Evolutionary conservation across 1,140 invertebrate species (phyloP).

Genomic region (Cardiocondyla obscurior): DNA sequence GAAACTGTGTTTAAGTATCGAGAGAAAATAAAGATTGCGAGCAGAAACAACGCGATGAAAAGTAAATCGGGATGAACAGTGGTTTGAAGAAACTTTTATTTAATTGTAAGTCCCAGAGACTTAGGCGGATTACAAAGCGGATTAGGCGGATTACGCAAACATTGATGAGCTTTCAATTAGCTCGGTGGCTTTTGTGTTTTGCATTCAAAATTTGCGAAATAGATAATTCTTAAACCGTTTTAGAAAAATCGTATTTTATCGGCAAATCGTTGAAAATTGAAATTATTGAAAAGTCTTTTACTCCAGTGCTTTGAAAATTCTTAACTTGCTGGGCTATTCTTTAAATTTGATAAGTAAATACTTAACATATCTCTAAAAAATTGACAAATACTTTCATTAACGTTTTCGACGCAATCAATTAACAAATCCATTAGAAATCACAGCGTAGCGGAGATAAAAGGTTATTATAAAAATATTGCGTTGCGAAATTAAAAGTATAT

Average conservation of each 20-base stretch:
- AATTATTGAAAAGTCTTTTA: background rate
- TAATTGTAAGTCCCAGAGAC: slow-evolving; percentile 14
- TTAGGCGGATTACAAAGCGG: slow-evolving; percentile 9
- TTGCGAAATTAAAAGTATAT: background rate
- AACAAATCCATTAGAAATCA: background rate
- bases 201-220: background rate
- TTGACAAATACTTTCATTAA: background rate
- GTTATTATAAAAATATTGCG: background rate
- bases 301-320: background rate
- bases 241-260: background rate
- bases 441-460: background rate
- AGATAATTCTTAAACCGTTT: background rate
- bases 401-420: background rate
- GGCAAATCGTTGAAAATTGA: background rate
- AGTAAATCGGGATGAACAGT: background rate
- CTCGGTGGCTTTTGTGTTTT: background rate
- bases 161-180: slow-evolving; percentile 42
- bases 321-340: background rate
- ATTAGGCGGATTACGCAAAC: slow-evolving; percentile 19
- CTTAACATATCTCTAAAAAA: background rate
- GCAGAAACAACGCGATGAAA: background rate
- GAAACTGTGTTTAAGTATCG: background rate
- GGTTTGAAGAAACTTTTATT: slow-evolving; percentile 7
- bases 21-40: background rate
- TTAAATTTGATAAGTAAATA: background rate